Evolutionary conservation across 2,888 invertebrate species (phyloP).

Genomic region (Leucophenga maculata): DNA sequence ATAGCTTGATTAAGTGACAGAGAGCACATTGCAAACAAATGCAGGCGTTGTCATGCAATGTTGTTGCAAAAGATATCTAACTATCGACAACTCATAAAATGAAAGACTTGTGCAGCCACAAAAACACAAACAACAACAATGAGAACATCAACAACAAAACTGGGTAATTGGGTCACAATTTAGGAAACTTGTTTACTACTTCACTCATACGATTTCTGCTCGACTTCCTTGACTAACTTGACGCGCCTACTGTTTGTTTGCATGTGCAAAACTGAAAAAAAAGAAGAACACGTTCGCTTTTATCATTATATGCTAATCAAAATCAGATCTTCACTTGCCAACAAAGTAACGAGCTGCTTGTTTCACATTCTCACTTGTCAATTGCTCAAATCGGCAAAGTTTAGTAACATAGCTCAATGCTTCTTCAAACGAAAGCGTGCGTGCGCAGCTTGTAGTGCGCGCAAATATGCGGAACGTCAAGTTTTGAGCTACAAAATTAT

Average conservation of each 20-base stretch:
- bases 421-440: too few species aligned
- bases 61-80: neutral
- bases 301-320: constrained; percentile 37
- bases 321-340: neutral
- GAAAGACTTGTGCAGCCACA: constrained; percentile 2
- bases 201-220: constrained; percentile 30
- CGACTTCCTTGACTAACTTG: neutral
- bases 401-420: too few species aligned
- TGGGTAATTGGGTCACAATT: constrained; percentile 71
- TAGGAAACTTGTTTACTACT: constrained; percentile 68
- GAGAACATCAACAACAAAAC: constrained; percentile 38
- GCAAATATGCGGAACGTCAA: too few species aligned
- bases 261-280: neutral
- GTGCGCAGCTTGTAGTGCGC: too few species aligned
- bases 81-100: constrained; percentile 8
- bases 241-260: neutral
- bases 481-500: too few species aligned
- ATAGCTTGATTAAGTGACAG: constrained; percentile 18
- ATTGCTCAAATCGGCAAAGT: too few species aligned
- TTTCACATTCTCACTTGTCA: too few species aligned
- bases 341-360: too few species aligned
- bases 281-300: constrained; percentile 43
- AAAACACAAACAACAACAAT: neutral
- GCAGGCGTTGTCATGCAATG: too few species aligned
- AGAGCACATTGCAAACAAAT: too few species aligned